Conservation (phyloP, 2,797 vertebrate genomes). For the Triplophysa yarkandensis region DNA sequence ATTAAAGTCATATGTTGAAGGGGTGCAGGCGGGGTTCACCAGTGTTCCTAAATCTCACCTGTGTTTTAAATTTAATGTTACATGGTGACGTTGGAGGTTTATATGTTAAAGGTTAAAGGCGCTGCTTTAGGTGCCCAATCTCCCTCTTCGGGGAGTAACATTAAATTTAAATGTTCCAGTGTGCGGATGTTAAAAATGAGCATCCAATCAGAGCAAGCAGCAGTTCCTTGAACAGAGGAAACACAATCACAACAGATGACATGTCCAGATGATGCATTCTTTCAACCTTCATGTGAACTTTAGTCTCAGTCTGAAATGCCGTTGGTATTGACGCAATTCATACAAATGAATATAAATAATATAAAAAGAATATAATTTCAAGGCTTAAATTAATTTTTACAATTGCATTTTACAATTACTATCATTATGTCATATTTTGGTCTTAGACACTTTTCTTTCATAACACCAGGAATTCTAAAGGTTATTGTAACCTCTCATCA, state of each 20-base stretch:
- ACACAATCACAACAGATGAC: neutral
- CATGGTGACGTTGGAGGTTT: neutral
- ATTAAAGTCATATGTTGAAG: constrained; percentile 38
- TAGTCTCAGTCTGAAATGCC: neutral
- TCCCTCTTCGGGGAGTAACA: neutral
- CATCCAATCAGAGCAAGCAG: constrained; percentile 1
- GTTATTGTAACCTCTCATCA: too few species aligned
- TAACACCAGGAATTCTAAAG: neutral
- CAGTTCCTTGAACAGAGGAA: neutral
- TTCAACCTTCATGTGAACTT: neutral
- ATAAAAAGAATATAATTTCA: too few species aligned
- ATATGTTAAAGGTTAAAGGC: neutral
- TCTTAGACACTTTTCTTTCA: neutral
- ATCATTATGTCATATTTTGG: too few species aligned
- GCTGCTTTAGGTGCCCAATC: neutral
- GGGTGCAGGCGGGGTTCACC: neutral
- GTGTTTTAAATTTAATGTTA: neutral
- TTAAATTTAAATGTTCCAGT: constrained; percentile 1
- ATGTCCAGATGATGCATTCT: neutral
- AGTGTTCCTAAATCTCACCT: constrained; percentile 19
- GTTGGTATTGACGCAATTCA: too few species aligned
- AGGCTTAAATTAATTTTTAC: too few species aligned
- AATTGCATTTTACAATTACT: too few species aligned
- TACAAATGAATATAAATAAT: too few species aligned
- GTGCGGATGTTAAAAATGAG: neutral